A percentile compares a stretch with the other conserved stretches of the same genome.
phyloP scores from a whole-genome alignment of 2,113 vertebrate genomes.

The Ceyx margarethae region DNA sequence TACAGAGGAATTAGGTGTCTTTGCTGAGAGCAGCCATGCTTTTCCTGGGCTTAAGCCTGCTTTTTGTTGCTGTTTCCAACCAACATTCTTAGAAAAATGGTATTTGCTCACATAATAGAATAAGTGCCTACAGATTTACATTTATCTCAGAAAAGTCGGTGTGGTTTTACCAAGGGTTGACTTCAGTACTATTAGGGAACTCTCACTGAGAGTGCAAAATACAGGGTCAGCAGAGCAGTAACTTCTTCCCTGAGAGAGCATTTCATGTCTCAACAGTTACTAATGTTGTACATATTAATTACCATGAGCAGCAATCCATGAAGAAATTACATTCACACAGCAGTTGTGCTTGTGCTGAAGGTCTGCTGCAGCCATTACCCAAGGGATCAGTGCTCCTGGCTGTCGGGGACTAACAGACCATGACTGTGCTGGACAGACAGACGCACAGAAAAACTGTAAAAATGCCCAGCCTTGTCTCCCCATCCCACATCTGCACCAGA shows the following conservation, averaged over 20 bases:
- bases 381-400: neutral
- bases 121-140: neutral
- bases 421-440: accelerated
- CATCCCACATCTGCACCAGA: neutral
- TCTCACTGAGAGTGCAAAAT: neutral
- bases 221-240: constrained; percentile 29
- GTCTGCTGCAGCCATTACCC: neutral
- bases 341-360: neutral
- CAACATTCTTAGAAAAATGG: neutral
- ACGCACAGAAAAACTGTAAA: neutral
- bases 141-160: neutral
- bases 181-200: constrained; percentile 1
- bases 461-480: neutral
- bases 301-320: constrained; percentile 27
- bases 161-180: neutral
- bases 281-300: constrained; percentile 45
- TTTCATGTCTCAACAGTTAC: constrained; percentile 30
- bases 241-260: constrained; percentile 19
- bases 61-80: neutral
- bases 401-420: neutral
- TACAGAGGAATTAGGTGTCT: neutral
- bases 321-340: neutral
- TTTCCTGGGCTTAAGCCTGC: neutral
- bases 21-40: neutral
- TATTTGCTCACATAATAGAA: neutral